Base-by-base conservation (phyloP, 2,113 vertebrate species). In the Ardeotis arabs region DNA sequence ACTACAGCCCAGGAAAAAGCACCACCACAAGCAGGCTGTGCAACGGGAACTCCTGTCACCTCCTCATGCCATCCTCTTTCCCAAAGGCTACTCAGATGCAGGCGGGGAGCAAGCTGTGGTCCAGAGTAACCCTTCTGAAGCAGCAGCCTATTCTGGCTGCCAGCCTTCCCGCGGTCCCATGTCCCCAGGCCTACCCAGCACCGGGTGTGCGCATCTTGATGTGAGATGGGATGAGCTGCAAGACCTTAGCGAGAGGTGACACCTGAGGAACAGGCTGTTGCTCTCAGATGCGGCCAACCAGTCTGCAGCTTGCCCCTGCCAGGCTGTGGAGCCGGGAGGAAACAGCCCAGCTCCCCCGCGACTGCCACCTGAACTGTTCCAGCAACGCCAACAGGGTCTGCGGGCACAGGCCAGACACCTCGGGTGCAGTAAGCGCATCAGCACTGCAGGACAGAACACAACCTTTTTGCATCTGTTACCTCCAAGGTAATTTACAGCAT, bases 131-230 rank as follows among this genome's bases (percentile, higher is more conserved):
- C 0, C 0, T 29, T n/a, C 22, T 9, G 37, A 47, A 66, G 33
- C 74, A 17, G 16, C 41, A 35, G 22, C 31, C 14, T 35, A 2
- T 12, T n/a, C 22, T 7, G 39, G 20, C 10, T 3, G 3, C 56
- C 4, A 4, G 19, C 22, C 64, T 22, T 56, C 41, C 41, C 2
- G 14, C 21, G 39, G 21, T 20, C 20, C 31, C 4, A 1, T 7
- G 24, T 4, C 27, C 80, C 35, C 10, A 20, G 35, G 10, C 6
- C 50, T 50, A 5, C 27, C 8, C 39, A 49, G 62, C 47, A 35
- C 33, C 4, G 53, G 50, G 10, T 4, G 27, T 5, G 25, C 15
- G 21, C 2, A 0, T 10, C 79, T 58, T 7, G 4, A 2, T 4
- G 20, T 4, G 7, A 55, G 49, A 16, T 0, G 37, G 28, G 77